phyloP scores from a whole-genome alignment of 2,797 vertebrate species.

The Silurus aristotelis region DNA sequence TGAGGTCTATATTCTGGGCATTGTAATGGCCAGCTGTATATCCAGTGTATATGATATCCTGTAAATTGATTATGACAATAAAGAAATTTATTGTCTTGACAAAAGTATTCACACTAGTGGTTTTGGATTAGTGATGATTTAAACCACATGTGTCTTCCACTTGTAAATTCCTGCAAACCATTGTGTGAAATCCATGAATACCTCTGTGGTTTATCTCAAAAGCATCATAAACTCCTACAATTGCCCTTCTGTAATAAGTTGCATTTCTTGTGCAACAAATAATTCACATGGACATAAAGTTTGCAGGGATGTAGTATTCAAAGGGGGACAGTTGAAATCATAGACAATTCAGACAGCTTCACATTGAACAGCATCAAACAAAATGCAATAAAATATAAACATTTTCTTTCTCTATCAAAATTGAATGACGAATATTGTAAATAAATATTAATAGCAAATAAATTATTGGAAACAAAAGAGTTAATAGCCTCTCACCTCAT shows the following conservation, averaged over 20 bases:
- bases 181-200: slow-evolving; percentile 7
- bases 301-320: not conserved
- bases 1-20: slow-evolving; percentile 90
- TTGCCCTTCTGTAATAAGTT: not conserved
- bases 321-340: not conserved
- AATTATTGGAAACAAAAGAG: slow-evolving; percentile 1
- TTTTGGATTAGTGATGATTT: not conserved
- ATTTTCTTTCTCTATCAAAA: not conserved
- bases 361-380: not conserved
- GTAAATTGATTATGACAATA: slow-evolving; percentile 26
- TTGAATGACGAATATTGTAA: not conserved
- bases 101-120: not conserved
- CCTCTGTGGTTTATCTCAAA: slow-evolving; percentile 22
- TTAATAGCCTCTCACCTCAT: slow-evolving; percentile 61
- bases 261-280: slow-evolving; percentile 9
- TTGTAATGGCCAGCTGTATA: slow-evolving; percentile 83
- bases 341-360: not conserved
- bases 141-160: slow-evolving; percentile 3
- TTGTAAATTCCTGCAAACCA: slow-evolving; percentile 13
- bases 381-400: not conserved
- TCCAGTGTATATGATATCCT: slow-evolving; percentile 77
- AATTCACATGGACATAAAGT: not conserved
- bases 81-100: not conserved
- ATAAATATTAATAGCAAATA: not conserved
- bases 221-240: not conserved